A percentile compares a stretch with the other conserved stretches of the same genome.
These are phyloP conservation scores for Empidonax traillii DNA, from an alignment of 2,113 vertebrate species.

Conservation along the genomic window DNA sequence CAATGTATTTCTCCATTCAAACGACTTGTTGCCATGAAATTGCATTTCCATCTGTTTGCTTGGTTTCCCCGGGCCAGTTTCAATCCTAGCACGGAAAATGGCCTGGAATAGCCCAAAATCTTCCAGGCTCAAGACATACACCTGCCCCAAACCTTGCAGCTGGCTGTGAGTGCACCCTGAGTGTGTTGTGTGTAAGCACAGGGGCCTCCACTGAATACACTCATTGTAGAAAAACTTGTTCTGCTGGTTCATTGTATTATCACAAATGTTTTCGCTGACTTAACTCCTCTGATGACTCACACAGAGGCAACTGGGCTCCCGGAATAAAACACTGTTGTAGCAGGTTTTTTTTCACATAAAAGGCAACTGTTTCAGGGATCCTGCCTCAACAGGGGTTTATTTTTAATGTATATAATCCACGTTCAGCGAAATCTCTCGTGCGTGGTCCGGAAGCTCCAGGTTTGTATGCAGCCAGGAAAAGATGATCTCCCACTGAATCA, in stretches of 20 bases:
- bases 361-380: conserved; percentile 10
- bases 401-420: not conserved
- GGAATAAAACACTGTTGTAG: conserved; percentile 53
- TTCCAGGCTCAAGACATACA: not conserved
- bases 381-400: not conserved
- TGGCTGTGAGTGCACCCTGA: not conserved
- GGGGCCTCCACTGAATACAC: not conserved
- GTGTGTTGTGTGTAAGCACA: not conserved
- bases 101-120: not conserved
- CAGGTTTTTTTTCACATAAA: not conserved
- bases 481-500: not conserved
- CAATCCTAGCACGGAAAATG: not conserved
- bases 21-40: not conserved
- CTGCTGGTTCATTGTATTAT: conserved; percentile 53
- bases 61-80: not conserved
- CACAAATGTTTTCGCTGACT: conserved; percentile 58
- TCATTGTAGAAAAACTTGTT: conserved; percentile 48
- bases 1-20: not conserved
- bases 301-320: not conserved
- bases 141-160: not conserved
- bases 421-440: not conserved
- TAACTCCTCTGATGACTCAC: conserved; percentile 48
- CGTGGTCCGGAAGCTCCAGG: not conserved
- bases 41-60: not conserved
- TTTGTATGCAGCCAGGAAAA: not conserved